Evolutionary conservation across 2,797 vertebrate species (phyloP).

Genomic region (Paguma larvata): DNA sequence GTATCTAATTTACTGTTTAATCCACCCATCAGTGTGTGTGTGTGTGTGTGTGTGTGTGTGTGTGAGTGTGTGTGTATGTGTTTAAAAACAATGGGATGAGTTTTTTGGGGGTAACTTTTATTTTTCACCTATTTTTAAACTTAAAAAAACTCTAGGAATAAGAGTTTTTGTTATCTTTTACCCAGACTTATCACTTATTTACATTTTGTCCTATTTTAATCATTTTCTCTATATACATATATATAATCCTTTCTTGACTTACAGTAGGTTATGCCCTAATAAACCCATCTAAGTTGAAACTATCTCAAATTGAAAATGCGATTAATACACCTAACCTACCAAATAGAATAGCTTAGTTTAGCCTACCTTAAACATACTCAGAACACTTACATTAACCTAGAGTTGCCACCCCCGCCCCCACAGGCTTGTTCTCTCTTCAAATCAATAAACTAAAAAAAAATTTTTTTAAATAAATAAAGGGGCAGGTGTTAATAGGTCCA

Average conservation of each 20-base stretch:
- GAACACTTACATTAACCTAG: background rate
- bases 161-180: conserved; percentile 16
- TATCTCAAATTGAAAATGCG: background rate
- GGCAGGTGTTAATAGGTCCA: background rate
- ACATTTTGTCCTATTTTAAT: conserved; percentile 19
- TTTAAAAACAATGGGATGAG: background rate
- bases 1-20: background rate
- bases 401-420: background rate
- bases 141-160: background rate
- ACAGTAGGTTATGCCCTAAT: background rate
- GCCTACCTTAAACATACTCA: background rate
- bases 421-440: too few relatives aligned
- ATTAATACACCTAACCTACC: background rate
- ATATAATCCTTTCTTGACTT: background rate
- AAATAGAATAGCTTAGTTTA: background rate
- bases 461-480: background rate
- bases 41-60: too few relatives aligned
- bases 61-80: too few relatives aligned
- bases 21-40: background rate
- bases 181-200: background rate
- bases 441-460: too few relatives aligned
- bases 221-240: background rate
- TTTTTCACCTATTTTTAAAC: background rate
- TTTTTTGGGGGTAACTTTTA: background rate
- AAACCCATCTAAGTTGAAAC: background rate